These are phyloP conservation scores for Chrysomela aeneicollis DNA, from an alignment of 2,888 invertebrate genomes.

Conservation along the genomic window DNA sequence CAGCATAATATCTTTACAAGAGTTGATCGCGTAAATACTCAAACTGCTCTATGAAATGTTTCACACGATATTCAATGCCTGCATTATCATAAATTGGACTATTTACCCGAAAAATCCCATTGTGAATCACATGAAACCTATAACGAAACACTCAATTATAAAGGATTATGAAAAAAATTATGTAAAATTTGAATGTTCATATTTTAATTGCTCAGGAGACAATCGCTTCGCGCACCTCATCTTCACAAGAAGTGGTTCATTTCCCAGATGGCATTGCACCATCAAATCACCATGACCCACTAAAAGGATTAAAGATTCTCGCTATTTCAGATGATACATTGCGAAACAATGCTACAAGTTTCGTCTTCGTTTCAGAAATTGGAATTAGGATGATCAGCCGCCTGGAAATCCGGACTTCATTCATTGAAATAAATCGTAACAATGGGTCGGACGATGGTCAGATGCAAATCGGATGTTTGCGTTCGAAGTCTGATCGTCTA, in stretches of 20 bases:
- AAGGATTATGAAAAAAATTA: slow-evolving; percentile 2
- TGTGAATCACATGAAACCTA: slow-evolving; percentile 1
- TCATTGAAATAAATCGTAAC: slow-evolving; percentile 31
- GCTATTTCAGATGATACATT: slow-evolving; percentile 34
- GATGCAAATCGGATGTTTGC: slow-evolving; percentile 34
- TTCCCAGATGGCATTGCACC: slow-evolving; percentile 38
- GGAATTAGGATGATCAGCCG: slow-evolving; percentile 49
- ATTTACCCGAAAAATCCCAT: neutral
- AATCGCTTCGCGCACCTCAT: slow-evolving; percentile 19
- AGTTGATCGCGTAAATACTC: no score
- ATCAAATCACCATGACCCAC: slow-evolving; percentile 33
- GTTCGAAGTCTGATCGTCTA: slow-evolving; percentile 28
- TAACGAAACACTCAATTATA: slow-evolving; percentile 18
- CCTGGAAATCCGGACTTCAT: slow-evolving; percentile 48
- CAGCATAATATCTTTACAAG: no score
- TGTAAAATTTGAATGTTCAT: slow-evolving; percentile 9
- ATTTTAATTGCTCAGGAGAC: slow-evolving; percentile 22
- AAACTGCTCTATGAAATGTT: no score
- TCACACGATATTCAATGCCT: no score
- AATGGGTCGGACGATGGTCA: slow-evolving; percentile 40
- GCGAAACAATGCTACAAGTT: slow-evolving; percentile 37
- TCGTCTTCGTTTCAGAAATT: slow-evolving; percentile 41
- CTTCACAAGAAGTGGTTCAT: slow-evolving; percentile 18
- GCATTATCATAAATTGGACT: neutral
- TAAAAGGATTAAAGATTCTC: slow-evolving; percentile 32